Percentiles rank a stretch among this genome's conserved stretches.
Evolutionary conservation across 2,113 vertebrate species (phyloP).

Genomic region (Amphilophus citrinellus): DNA sequence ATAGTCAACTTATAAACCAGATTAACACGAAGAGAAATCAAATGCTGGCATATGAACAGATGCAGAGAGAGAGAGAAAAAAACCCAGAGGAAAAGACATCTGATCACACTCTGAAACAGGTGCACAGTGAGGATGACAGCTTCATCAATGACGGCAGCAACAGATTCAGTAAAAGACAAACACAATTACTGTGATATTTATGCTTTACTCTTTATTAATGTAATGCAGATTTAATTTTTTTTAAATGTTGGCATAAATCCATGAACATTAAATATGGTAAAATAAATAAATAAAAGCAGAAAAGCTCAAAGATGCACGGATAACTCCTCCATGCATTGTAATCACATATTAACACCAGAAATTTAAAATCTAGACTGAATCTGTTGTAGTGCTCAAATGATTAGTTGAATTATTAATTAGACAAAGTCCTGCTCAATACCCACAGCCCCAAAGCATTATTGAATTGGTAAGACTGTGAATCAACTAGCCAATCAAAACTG

Average conservation of each 20-base stretch:
- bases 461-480: background rate
- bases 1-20: slow-evolving; percentile 41
- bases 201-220: slow-evolving; percentile 20
- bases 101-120: slow-evolving; percentile 44
- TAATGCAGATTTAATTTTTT: slow-evolving; percentile 1
- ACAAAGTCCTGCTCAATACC: background rate
- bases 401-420: slow-evolving; percentile 11
- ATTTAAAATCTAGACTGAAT: background rate
- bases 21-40: slow-evolving; percentile 49
- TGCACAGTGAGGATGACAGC: slow-evolving; percentile 35
- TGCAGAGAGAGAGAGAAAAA: slow-evolving; percentile 34
- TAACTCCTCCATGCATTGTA: background rate
- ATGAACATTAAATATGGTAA: slow-evolving; percentile 20
- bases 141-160: slow-evolving; percentile 36
- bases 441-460: background rate
- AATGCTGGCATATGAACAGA: slow-evolving; percentile 34
- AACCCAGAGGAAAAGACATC: slow-evolving; percentile 33
- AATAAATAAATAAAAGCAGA: background rate
- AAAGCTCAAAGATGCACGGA: background rate
- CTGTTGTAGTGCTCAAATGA: background rate
- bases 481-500: slow-evolving; percentile 5
- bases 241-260: background rate
- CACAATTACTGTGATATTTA: slow-evolving; percentile 3
- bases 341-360: background rate
- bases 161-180: slow-evolving; percentile 14